Evolutionary conservation across 2,113 vertebrate species (phyloP), one percentile per base, ranked within the genome.

Genomic region (Atlantisia rogersi): DNA sequence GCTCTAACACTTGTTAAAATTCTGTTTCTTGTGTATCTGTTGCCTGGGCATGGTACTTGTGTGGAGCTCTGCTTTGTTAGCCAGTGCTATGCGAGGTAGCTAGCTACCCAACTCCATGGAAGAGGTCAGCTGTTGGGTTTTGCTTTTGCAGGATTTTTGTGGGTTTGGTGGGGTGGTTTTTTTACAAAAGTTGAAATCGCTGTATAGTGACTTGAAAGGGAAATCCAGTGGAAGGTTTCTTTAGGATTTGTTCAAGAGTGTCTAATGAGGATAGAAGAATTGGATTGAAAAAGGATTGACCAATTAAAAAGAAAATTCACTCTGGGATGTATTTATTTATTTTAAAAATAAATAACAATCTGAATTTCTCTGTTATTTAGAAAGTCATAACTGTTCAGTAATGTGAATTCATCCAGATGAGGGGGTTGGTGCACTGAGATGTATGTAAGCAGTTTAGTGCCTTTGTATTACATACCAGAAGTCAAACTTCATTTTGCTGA

Each of bases 51-150:
- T 28, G 12, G 29, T 67, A 15, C 63, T 88, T 42, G 32, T 69
- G 37, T 56, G 67, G 50, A 77, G 46, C 25, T 73, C 44, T 3
- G 0, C 35, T 75, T 75, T 32, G 31, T 4, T 84, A 35, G 26
- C 35, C 19, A 19, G 25, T 53, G 40, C 18, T 91, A 42, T 3
- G 1, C 2, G 12, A 39, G 13, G 59, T 74, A 60, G 16, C 11
- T 67, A 16, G 20, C 81, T 83, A 35, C 7, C 2, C 6, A 29
- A 58, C 37, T 69, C 15, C 40, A 53, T 0, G 0, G 26, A 71
- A 68, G 29, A 53, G 56, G 24, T 81, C 24, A 42, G 19, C 19
- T 64, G n/a, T 94, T 32, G 12, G 8, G 48, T 70, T 91, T 52
- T 76, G 12, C 48, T 70, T 93, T 56, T 76, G 48, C 8, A 19